Conservation (phyloP, 1,140 invertebrate genomes). For the Drosophila pectinifera region DNA sequence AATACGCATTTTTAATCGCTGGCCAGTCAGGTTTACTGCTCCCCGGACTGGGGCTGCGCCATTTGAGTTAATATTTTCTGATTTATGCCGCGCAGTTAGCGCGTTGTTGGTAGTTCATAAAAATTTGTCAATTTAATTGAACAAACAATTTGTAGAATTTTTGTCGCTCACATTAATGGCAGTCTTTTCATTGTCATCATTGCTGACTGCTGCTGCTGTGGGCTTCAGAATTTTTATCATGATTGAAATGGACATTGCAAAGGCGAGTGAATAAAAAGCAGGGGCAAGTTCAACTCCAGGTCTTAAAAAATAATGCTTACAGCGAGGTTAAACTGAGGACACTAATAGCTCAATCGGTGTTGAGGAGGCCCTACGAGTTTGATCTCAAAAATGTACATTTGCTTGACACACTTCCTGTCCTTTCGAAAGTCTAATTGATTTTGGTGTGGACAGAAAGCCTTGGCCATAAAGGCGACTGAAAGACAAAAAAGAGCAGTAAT, state of each 20-base stretch:
- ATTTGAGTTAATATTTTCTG: conserved; percentile 30
- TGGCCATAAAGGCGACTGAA: not conserved
- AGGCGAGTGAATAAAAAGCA: not conserved
- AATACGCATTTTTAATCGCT: conserved; percentile 74
- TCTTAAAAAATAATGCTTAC: not conserved
- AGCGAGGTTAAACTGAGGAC: not conserved
- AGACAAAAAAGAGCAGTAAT: not conserved
- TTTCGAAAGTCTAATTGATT: not conserved
- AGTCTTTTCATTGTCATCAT: conserved; percentile 42
- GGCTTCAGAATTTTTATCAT: conserved; percentile 75
- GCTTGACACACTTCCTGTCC: not conserved
- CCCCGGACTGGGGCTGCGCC: not conserved
- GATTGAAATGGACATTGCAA: conserved; percentile 73
- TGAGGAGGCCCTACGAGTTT: not conserved
- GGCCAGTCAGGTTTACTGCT: conserved; percentile 31
- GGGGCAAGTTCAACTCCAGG: not conserved
- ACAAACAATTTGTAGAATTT: conserved; percentile 75
- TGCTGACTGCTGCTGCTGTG: conserved; percentile 13
- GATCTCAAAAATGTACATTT: not conserved
- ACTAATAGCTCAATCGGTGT: conserved; percentile 3
- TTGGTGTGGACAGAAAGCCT: not conserved
- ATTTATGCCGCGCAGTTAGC: conserved; percentile 54
- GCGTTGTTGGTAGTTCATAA: conserved; percentile 50
- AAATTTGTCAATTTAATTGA: conserved; percentile 84
- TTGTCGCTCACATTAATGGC: conserved; percentile 26